Percentiles rank a stretch among this genome's conserved stretches.
phyloP scores from a whole-genome alignment of 2,113 vertebrate genomes.

The Actinemys pallida region DNA sequence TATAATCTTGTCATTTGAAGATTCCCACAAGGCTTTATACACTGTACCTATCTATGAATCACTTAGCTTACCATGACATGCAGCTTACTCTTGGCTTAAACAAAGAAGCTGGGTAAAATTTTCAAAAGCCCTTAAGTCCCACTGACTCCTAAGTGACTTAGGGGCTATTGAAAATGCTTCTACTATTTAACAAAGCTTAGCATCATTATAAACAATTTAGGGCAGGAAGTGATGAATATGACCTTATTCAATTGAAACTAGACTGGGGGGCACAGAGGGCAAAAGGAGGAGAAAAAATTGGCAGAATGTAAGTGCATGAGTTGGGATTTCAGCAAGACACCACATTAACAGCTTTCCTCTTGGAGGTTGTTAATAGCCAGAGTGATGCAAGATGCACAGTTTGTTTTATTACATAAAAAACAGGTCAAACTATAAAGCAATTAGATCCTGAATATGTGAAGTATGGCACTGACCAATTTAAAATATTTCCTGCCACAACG shows the following conservation, averaged over 20 bases:
- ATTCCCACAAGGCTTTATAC: neutral
- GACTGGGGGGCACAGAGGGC: neutral
- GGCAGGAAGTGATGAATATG: neutral
- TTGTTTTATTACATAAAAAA: neutral
- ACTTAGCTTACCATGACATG: neutral
- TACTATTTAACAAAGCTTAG: neutral
- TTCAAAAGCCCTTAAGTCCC: neutral
- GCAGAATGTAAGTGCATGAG: neutral
- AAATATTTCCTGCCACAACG: no score
- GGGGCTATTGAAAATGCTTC: neutral
- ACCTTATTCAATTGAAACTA: neutral
- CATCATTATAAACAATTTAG: neutral
- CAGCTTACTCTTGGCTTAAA: neutral
- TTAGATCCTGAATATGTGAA: neutral
- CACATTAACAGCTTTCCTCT: neutral
- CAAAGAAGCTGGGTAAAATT: neutral
- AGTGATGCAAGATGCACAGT: neutral
- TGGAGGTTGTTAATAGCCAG: neutral
- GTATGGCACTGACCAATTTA: neutral
- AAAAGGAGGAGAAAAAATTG: neutral
- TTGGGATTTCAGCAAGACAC: neutral
- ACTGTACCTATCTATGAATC: neutral
- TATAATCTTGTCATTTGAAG: neutral
- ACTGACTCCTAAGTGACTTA: neutral
- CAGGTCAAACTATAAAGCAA: neutral